phyloP scores from a whole-genome alignment of 2,797 vertebrate species.

The Tenualosa thibaudeaui region DNA sequence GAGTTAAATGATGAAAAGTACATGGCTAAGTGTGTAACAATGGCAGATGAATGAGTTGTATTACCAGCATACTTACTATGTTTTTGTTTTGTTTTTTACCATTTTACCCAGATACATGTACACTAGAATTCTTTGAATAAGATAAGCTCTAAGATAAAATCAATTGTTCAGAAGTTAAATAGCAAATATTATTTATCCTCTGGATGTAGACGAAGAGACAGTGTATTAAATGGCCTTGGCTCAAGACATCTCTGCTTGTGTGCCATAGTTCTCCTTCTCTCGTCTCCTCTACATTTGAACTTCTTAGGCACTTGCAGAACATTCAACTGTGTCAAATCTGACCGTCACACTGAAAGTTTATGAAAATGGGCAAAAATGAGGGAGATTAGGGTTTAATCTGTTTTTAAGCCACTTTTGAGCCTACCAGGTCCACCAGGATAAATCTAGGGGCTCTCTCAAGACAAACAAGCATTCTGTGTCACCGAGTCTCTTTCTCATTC shows the following conservation, averaged over 20 bases:
- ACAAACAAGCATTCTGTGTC: constrained; percentile 24
- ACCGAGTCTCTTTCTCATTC: constrained; percentile 34
- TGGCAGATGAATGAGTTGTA: background rate
- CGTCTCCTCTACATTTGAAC: background rate
- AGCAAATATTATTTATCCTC: background rate
- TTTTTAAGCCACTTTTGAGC: constrained; percentile 28
- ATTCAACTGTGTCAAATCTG: constrained; percentile 20
- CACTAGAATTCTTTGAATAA: background rate
- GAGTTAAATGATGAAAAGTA: background rate
- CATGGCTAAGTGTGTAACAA: background rate
- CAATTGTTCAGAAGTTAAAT: background rate
- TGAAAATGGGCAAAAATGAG: constrained; percentile 47
- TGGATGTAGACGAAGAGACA: background rate
- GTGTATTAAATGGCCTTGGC: background rate
- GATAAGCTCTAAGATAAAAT: background rate
- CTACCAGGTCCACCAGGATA: background rate
- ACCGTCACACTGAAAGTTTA: constrained; percentile 44
- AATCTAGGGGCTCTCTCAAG: constrained; percentile 30
- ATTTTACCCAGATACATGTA: background rate
- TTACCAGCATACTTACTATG: background rate
- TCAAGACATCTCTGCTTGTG: background rate
- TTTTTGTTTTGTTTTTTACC: background rate
- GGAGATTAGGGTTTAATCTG: constrained; percentile 39
- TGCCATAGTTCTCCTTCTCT: background rate
- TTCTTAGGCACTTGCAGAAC: constrained; percentile 16